These are phyloP conservation scores for Erythrocercus mccallii DNA, from an alignment of 2,113 vertebrate species.

Conservation along the genomic window DNA sequence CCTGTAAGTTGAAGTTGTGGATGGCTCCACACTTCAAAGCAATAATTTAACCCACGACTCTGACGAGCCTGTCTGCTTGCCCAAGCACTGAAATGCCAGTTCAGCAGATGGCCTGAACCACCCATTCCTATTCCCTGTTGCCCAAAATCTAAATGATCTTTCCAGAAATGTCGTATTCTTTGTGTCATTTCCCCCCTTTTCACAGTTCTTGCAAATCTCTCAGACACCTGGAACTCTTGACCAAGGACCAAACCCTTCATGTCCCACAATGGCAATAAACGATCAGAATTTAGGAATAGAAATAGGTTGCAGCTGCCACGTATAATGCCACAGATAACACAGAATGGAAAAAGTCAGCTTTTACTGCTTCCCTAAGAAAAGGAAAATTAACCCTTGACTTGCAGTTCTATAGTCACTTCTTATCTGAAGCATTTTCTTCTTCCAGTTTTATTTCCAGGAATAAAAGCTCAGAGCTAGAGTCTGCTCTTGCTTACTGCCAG, in stretches of 20 bases:
- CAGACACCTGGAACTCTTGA: slow-evolving; percentile 11
- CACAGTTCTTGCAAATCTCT: slow-evolving; percentile 32
- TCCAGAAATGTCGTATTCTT: slow-evolving; percentile 46
- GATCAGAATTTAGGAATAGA: slow-evolving; percentile 28
- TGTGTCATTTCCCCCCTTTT: not conserved
- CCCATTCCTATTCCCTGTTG: not conserved
- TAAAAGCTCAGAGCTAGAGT: not conserved
- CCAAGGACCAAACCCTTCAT: slow-evolving; percentile 38
- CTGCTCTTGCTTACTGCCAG: not conserved
- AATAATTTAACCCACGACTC: slow-evolving; percentile 18
- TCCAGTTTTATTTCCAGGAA: not conserved
- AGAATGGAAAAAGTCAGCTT: not conserved
- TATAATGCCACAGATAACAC: slow-evolving; percentile 1
- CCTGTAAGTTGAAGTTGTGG: not conserved
- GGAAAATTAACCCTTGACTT: slow-evolving; percentile 47
- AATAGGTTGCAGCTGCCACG: slow-evolving; percentile 15
- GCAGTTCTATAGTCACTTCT: not conserved
- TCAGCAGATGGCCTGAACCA: slow-evolving; percentile 43
- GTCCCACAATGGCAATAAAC: slow-evolving; percentile 47
- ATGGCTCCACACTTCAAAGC: not conserved
- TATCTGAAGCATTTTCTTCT: not conserved
- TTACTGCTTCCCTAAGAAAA: slow-evolving; percentile 8
- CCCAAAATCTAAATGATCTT: slow-evolving; percentile 57
- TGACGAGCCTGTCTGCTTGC: not conserved
- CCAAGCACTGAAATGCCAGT: slow-evolving; percentile 35